A percentile compares a stretch with the other conserved stretches of the same genome.
phyloP scores from a whole-genome alignment of 2,797 vertebrate species.

The Leptoclinus maculatus region DNA sequence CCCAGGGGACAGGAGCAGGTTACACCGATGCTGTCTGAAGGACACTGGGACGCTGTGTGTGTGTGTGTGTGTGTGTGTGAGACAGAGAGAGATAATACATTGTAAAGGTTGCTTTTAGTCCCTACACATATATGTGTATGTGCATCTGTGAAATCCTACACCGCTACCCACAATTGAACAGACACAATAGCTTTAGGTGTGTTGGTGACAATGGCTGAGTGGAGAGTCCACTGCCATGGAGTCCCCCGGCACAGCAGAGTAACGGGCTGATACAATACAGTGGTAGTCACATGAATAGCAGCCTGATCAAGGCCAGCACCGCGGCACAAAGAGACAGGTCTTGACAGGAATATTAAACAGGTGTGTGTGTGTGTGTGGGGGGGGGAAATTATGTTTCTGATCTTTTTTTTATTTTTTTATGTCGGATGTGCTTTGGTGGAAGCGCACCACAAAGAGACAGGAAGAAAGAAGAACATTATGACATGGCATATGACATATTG shows the following conservation, averaged over 20 bases:
- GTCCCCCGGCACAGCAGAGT: constrained; percentile 2
- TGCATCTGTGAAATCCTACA: constrained; percentile 5
- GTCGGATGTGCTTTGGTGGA: neutral
- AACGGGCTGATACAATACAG: constrained; percentile 9
- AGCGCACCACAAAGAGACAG: neutral
- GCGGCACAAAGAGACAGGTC: constrained; percentile 23
- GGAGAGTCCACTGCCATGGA: constrained; percentile 23
- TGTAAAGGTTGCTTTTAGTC: neutral
- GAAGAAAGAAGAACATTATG: neutral
- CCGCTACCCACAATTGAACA: neutral
- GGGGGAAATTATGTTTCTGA: constrained; percentile 2
- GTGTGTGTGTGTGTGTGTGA: constrained; percentile 30
- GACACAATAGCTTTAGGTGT: constrained; percentile 15
- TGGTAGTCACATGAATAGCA: constrained; percentile 26
- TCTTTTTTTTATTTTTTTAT: neutral
- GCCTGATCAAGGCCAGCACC: constrained; percentile 40
- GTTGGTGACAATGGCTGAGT: constrained; percentile 12
- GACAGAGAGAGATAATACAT: neutral
- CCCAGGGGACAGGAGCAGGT: constrained; percentile 67
- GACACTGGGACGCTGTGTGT: constrained; percentile 55
- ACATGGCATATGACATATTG: neutral
- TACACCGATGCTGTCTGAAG: constrained; percentile 73
- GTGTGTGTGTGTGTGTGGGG: neutral
- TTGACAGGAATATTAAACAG: constrained; percentile 37
- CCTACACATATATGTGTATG: neutral